Base-by-base conservation (phyloP, 2,888 invertebrate genomes). In the Dicyrtomina minuta region DNA sequence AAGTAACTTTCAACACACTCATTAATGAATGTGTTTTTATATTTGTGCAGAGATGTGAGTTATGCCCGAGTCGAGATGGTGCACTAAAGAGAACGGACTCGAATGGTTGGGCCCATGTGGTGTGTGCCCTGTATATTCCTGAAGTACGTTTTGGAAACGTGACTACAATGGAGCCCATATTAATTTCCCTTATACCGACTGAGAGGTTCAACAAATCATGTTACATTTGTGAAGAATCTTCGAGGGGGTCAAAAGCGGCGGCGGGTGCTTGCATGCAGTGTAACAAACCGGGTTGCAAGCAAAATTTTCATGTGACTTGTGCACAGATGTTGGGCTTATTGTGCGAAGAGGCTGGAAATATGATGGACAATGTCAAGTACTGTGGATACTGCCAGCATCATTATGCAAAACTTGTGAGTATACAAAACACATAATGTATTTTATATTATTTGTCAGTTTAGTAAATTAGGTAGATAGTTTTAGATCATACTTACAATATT, bases 211-310 rank as follows among this genome's bases (percentile, higher is more conserved):
- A 90, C 80, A 95, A 94, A 88, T 86, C 88, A 61, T 98, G 97
- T 83, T 97, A 96, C 83, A 92, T 98, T 79, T 98, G 97, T 81
- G 93, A 95, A 80, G 94, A 96, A 91, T 92, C 1, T 6, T 26
- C 13, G 3, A 90, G 91, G 81, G 88, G 89, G 13, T n/a, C 88
- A 71, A 89, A 90, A 78, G 90, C 96, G 1, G 87, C 87, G 51
- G 88, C 90, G 53, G 98, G 98, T 53, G 97, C 97, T 41, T 98
- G 97, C 82, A 97, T 98, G 96, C 94, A 95, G 83, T 98, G 98
- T 84, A 96, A 96, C 83, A 95, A 93, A 84, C 87, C 91, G 71
- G 96, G 95, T 82, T 97, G 97, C 84, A 93, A 93, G 82, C 93
- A 93, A 82, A 92, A 93, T 82, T 98, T 98, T 83, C 98, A 98